Evolutionary conservation across 2,888 invertebrate species (phyloP), one percentile per base, ranked within the genome.

Genomic region (Scaptomyza parva): DNA sequence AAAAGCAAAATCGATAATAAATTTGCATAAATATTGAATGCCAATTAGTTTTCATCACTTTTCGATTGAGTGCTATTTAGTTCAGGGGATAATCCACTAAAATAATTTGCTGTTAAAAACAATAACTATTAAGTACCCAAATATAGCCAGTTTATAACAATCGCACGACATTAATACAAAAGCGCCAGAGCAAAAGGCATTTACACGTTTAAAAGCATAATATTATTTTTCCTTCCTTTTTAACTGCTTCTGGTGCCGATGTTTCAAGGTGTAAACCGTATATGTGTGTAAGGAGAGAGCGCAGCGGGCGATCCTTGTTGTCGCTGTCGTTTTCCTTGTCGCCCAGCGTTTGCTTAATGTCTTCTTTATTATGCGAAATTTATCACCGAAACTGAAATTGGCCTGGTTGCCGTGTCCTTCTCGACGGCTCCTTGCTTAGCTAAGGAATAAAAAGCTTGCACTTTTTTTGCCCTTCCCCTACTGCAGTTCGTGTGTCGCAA

Each of bases 361-460:
- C 89, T 89, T 88, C 86, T 86, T 86, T 86, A 86, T 86, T 88
- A 88, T 87, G 79, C 67, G 72, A 81, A 86, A 89, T 86, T 89
- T 89, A 86, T 86, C 89, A 89, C 85, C 85, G 70, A 86, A 85
- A 86, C 71, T 71, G 86, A 80, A 82, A 86, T 82, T 86, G 84
- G 84, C 72, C 77, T 75, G 62, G 76, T 57, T 79, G 72, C 60
- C 73, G 57, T 76, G 69, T 73, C 77, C 61, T 58, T 65, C 47
- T 68, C 45, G 22, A 39, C 37, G 26, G 50, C 51, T 58, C 53
- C 47, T 67, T 57, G 63, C 63, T 63, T 58, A 74, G 74, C 76
- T 54, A 44, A 47, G 41, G 43, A 54, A 57, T 50, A 43, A 51
- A 65, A 61, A 68, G 76, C 79, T 78, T 78, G 77, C 77, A 78